Conservation (phyloP, 2,113 vertebrate genomes). For the Aldabrachelys gigantea region DNA sequence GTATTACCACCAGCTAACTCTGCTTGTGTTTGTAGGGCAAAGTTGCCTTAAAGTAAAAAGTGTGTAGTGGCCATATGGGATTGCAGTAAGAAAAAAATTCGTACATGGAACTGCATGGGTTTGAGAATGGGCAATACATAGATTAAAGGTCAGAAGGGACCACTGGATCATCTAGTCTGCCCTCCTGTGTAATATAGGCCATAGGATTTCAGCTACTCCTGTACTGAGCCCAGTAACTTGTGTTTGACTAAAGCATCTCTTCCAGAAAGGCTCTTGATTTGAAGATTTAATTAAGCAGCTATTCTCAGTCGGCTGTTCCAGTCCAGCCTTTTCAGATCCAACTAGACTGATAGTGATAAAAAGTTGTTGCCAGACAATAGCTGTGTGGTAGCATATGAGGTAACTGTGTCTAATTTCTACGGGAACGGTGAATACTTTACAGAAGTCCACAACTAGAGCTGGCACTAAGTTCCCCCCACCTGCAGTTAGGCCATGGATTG, state of each 20-base stretch:
- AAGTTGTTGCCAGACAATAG: not conserved
- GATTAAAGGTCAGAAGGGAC: accelerated
- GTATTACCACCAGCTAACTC: not conserved
- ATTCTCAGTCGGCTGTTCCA: not conserved
- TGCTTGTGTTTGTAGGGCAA: not conserved
- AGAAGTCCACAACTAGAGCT: not conserved
- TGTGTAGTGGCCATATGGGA: not conserved
- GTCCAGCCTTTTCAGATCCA: not conserved
- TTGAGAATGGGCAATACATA: not conserved
- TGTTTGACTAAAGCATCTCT: not conserved
- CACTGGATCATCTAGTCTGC: not conserved
- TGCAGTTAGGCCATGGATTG: not conserved
- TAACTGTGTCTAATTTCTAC: not conserved
- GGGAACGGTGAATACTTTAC: not conserved
- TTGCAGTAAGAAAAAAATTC: not conserved
- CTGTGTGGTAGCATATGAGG: not conserved
- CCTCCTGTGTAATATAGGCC: not conserved
- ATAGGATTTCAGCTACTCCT: not conserved
- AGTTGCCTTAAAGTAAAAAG: not conserved
- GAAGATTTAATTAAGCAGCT: not conserved
- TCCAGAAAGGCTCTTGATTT: not conserved
- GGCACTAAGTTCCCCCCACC: too few species aligned
- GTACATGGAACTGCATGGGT: accelerated
- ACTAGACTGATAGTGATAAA: not conserved
- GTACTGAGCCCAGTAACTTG: not conserved